Percentiles rank a stretch among this genome's conserved stretches.
Conservation (phyloP, 2,888 invertebrate genomes). For the Drosophila pseudotakahashii region DNA sequence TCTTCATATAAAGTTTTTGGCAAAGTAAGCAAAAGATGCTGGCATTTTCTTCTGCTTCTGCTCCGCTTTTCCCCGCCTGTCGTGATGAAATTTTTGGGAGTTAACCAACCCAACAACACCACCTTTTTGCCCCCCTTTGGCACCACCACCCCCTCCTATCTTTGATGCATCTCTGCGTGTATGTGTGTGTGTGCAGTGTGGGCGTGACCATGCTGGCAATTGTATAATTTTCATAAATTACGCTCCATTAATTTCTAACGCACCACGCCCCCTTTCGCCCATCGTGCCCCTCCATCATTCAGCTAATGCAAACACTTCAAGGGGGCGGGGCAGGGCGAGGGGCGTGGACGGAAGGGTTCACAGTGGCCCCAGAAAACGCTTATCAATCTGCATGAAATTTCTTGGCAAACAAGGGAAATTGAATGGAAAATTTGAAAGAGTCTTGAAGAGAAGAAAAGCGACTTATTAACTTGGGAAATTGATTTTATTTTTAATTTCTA, state of each 20-base stretch:
- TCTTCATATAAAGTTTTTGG: slow-evolving; percentile 74
- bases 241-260: slow-evolving; percentile 72
- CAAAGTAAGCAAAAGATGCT: slow-evolving; percentile 71
- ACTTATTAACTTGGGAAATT: background rate
- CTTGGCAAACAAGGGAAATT: slow-evolving; percentile 18
- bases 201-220: slow-evolving; percentile 58
- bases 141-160: background rate
- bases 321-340: background rate
- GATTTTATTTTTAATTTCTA: too few relatives aligned
- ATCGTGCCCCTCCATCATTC: background rate
- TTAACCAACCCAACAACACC: slow-evolving; percentile 11
- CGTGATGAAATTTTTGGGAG: slow-evolving; percentile 37
- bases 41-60: slow-evolving; percentile 9
- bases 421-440: slow-evolving; percentile 7
- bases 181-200: slow-evolving; percentile 23
- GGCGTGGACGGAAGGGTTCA: background rate
- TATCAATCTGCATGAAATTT: slow-evolving; percentile 15
- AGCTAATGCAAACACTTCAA: slow-evolving; percentile 57
- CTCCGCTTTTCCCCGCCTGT: slow-evolving; percentile 1
- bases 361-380: slow-evolving; percentile 15
- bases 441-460: background rate
- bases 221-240: slow-evolving; percentile 78
- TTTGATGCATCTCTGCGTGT: slow-evolving; percentile 19
- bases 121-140: background rate
- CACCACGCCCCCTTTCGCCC: slow-evolving; percentile 44